These are phyloP conservation scores for Sarcophaga rosellei DNA, from an alignment of 2,888 invertebrate genomes.

Conservation along the genomic window DNA sequence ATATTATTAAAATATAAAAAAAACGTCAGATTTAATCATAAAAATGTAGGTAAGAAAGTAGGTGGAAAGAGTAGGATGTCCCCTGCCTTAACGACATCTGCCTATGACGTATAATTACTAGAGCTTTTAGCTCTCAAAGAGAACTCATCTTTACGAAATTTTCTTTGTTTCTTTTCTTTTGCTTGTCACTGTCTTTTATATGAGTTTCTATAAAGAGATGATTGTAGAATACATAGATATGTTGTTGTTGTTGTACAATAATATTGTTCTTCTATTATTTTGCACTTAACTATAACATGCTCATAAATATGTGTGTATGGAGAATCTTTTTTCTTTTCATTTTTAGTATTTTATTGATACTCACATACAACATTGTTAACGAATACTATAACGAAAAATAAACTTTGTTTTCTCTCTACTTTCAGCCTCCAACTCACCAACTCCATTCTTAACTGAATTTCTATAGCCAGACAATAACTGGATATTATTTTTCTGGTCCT, in stretches of 20 bases:
- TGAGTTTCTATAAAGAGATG: background rate
- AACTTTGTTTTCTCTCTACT: conserved; percentile 14
- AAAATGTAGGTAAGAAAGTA: no score
- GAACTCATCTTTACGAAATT: background rate
- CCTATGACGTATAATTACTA: no score
- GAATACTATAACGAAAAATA: conserved; percentile 60
- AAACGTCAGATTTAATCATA: background rate
- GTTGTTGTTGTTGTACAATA: background rate
- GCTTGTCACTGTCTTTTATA: conserved; percentile 9
- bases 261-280: conserved; percentile 69
- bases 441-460: background rate
- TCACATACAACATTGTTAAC: conserved; percentile 65
- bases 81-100: no score
- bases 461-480: background rate
- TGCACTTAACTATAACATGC: conserved; percentile 70
- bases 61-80: no score
- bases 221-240: background rate
- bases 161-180: background rate
- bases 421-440: background rate
- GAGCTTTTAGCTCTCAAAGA: no score
- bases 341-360: conserved; percentile 72
- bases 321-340: conserved; percentile 62
- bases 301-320: conserved; percentile 63
- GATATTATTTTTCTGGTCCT: conserved; percentile 12
- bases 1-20: background rate